Base-by-base conservation (phyloP, 2,113 vertebrate genomes). In the Noctilio leporinus region DNA sequence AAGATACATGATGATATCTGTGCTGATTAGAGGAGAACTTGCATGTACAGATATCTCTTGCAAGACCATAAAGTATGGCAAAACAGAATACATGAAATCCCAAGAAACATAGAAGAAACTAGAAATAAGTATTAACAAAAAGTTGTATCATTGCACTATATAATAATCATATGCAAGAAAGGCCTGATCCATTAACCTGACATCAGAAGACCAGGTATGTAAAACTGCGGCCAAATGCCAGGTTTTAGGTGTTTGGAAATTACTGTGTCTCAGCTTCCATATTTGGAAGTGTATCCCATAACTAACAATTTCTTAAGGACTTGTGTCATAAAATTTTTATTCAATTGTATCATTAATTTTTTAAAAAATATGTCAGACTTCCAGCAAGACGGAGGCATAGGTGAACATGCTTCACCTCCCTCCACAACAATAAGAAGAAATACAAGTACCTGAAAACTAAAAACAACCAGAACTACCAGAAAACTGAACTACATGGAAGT, bases 1-100 rank as follows among this genome's bases (percentile, higher is more conserved):
- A 87, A 82, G 81, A 96, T 77, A 90, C 65, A 85, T 75, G 87
- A 87, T 92, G 83, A 84, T 95, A 88, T 96, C 33, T 80, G 62
- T 67, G 49, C 81, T 96, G 96, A 95, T 95, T 92, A 95, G 43
- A 95, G 53, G 53, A 53, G 49, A 93, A 64, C 2, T 55, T 77
- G 9, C 35, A 62, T 53, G 33, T 73, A 88, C 72, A 95, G 94
- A 64, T 88, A 95, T 88, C 72, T 94, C 88, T 85, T 62, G 5
- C 17, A 95, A 94, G 65, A 93, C 5, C 30, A 80, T 30, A 92
- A 62, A 81, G 75, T 96, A 12, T 75, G 4, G 26, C n/a, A 93
- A 94, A 80, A 84, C 20, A 89, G 83, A 91, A 86, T 40, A 93
- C 0, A 59, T n/a, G 49, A 91, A 89, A 91, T 38, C 33, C 82